A percentile compares a stretch with the other conserved stretches of the same genome.
Evolutionary conservation across 2,797 vertebrate genomes (phyloP).

Genomic region (Chiloscyllium punctatum): DNA sequence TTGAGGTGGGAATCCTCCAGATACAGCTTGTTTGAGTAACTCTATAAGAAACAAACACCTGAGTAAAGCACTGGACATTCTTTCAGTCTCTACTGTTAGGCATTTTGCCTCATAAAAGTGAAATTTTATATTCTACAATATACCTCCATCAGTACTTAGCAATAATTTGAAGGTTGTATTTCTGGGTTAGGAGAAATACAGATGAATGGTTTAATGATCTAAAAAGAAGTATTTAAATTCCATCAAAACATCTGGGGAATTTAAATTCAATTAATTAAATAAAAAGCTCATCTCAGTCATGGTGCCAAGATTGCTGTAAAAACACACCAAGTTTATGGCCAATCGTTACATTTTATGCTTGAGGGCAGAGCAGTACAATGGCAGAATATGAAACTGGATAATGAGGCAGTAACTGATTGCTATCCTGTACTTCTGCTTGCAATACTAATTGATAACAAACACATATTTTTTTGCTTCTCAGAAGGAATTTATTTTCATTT

Average conservation of each 20-base stretch:
- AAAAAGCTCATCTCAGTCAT: background rate
- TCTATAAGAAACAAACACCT: background rate
- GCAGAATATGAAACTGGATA: background rate
- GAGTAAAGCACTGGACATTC: background rate
- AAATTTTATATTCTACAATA: background rate
- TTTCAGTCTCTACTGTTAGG: background rate
- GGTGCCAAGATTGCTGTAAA: background rate
- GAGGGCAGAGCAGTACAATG: background rate
- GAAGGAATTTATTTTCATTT: background rate
- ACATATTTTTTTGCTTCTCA: background rate
- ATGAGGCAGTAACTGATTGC: background rate
- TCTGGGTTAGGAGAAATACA: background rate
- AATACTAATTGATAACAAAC: background rate
- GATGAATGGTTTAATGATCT: background rate
- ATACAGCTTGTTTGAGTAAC: constrained; percentile 18
- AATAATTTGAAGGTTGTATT: background rate
- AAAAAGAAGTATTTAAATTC: background rate
- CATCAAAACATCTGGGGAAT: background rate
- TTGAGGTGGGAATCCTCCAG: constrained; percentile 48
- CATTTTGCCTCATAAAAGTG: background rate
- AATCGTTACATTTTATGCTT: background rate
- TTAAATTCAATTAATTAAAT: background rate
- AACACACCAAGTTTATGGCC: background rate
- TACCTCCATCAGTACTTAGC: background rate
- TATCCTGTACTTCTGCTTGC: background rate